Conservation (phyloP, 2,888 invertebrate genomes). For the Drosophila gaucha region DNA sequence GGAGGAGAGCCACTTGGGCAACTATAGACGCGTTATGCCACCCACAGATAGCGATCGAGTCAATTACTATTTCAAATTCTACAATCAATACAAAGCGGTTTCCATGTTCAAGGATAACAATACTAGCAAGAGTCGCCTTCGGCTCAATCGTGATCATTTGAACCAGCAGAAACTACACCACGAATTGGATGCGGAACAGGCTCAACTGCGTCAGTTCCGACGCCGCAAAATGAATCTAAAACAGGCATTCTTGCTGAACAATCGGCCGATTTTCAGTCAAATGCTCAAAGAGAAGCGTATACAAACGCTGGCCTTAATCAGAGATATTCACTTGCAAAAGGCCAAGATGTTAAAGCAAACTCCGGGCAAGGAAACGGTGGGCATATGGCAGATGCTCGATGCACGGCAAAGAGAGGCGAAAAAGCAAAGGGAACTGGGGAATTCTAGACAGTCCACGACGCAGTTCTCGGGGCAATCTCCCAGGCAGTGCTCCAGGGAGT, state of each 20-base stretch:
- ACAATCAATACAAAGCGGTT: conserved; percentile 89
- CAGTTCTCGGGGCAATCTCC: background rate
- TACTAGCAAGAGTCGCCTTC: conserved; percentile 90
- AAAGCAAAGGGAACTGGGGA: background rate
- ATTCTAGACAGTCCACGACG: background rate
- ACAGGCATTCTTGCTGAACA: background rate
- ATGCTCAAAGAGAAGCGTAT: conserved; percentile 1
- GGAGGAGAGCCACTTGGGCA: conserved; percentile 91
- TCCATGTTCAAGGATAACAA: conserved; percentile 89
- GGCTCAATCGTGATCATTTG: conserved; percentile 86
- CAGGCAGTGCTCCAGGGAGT: background rate
- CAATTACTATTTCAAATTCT: conserved; percentile 89
- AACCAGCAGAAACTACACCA: conserved; percentile 20
- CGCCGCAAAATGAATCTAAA: background rate
- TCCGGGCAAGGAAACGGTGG: conserved; percentile 6
- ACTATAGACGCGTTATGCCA: conserved; percentile 90
- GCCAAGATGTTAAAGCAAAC: conserved; percentile 8
- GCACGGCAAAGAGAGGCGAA: background rate
- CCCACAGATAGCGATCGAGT: conserved; percentile 84
- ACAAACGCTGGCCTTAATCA: conserved; percentile 19
- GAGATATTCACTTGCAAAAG: conserved; percentile 34
- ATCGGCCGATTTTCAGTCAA: background rate
- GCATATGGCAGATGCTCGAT: conserved; percentile 22
- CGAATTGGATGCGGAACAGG: background rate
- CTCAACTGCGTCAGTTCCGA: background rate